Evolutionary conservation across 2,888 invertebrate genomes (phyloP).

Genomic region (Metellina segmentata): DNA sequence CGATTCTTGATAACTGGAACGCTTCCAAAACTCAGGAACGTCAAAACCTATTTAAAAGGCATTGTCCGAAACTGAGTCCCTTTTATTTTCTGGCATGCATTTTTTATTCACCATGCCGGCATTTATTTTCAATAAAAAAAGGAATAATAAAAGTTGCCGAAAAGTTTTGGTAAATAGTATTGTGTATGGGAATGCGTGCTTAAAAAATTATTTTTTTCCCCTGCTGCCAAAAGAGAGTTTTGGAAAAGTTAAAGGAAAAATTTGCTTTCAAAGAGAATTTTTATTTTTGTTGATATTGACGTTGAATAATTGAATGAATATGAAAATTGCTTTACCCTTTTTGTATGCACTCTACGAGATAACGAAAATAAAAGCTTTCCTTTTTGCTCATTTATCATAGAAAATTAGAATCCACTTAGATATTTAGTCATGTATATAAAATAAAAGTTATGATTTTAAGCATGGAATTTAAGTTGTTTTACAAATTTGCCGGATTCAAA

Average conservation of each 20-base stretch:
- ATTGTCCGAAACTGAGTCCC: constrained; percentile 62
- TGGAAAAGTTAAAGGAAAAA: background rate
- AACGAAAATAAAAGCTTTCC: background rate
- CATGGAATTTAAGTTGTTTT: background rate
- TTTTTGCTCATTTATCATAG: background rate
- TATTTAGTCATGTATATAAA: background rate
- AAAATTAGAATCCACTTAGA: constrained; percentile 1
- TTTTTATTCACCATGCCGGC: background rate
- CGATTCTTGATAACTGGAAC: constrained; percentile 72
- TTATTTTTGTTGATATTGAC: background rate
- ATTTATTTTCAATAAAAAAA: constrained; percentile 32
- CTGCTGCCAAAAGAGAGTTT: background rate
- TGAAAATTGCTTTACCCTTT: constrained; percentile 22
- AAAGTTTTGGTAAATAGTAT: constrained; percentile 74
- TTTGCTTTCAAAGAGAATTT: constrained; percentile 23
- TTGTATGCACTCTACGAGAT: background rate
- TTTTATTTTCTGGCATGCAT: constrained; percentile 24
- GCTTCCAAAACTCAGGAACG: constrained; percentile 64
- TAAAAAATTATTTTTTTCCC: constrained; percentile 10
- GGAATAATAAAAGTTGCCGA: constrained; percentile 50
- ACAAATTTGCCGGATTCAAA: background rate
- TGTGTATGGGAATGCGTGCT: background rate
- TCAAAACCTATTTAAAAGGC: constrained; percentile 74
- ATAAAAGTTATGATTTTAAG: background rate
- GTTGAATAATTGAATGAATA: constrained; percentile 55